These are phyloP conservation scores for Meloidogyne floridensis DNA, from an alignment of 1,140 invertebrate species.

Conservation along the genomic window DNA sequence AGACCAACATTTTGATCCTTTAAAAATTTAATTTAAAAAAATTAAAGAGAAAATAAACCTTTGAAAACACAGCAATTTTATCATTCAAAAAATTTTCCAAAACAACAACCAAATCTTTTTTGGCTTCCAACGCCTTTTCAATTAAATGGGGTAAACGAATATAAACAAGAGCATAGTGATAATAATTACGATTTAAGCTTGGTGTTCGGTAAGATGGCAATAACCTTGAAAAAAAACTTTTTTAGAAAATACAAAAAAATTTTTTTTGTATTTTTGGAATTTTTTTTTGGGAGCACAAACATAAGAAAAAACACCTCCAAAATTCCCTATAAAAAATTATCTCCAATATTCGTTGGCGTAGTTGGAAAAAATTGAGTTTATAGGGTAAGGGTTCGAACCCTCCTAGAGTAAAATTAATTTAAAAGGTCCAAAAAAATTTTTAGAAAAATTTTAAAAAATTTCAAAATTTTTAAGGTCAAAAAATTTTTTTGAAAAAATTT, in stretches of 20 bases:
- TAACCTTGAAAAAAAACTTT: slow-evolving; percentile 18
- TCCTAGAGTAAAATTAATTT: too few species aligned
- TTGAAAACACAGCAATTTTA: slow-evolving; percentile 22
- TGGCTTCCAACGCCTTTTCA: slow-evolving; percentile 17
- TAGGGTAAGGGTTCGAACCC: too few species aligned
- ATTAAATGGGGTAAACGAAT: slow-evolving; percentile 22
- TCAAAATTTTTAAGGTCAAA: too few species aligned
- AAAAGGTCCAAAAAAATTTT: too few species aligned
- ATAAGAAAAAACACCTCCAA: too few species aligned
- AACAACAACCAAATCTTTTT: slow-evolving; percentile 23
- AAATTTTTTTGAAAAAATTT: neutral
- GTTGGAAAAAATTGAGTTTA: too few species aligned
- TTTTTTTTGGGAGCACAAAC: too few species aligned
- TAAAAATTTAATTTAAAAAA: neutral
- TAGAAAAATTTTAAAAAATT: too few species aligned
- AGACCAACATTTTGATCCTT: slow-evolving; percentile 43
- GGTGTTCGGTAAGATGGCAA: slow-evolving; percentile 28
- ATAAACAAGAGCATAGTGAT: slow-evolving; percentile 21
- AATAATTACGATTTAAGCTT: slow-evolving; percentile 23
- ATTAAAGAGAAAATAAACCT: slow-evolving; percentile 19
- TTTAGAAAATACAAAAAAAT: neutral
- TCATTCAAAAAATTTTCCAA: slow-evolving; percentile 27
- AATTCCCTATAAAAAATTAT: too few species aligned
- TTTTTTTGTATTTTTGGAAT: neutral
- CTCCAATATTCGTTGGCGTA: too few species aligned